Base-by-base conservation (phyloP, 2,797 vertebrate species). In the Buphagus erythrorhynchus region DNA sequence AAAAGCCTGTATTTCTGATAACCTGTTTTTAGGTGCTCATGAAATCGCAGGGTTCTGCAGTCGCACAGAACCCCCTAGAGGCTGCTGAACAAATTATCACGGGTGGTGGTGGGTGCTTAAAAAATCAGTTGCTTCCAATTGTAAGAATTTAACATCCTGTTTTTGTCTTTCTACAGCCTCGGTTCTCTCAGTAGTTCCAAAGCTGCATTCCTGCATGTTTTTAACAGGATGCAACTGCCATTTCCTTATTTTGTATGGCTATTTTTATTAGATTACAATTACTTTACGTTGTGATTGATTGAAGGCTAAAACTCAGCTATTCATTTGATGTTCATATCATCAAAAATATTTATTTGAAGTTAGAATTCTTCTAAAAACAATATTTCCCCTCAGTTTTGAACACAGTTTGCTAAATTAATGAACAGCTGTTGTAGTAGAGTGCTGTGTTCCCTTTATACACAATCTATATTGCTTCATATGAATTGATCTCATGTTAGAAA, bases 221-320 rank as follows among this genome's bases (percentile, higher is more conserved):
- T 90, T 88, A 95, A 97, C 98, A 98, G 98, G 98, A 98, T 98
- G 97, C 97, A 96, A 95, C 80, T 73, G 93, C 94, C 97, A 98
- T 98, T 98, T 98, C 98, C 98, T 97, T 88, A 97, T 96, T 98
- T 98, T 98, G 97, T 97, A 95, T 86, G 95, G 95, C 97, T 98
- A 97, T 98, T 98, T 98, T 97, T 96, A 97, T 98, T 96, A 97
- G 97, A 95, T 96, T 97, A 96, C 94, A 97, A 92, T 97, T 97
- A 93, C 95, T 97, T 97, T 92, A 94, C 89, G 19, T 71, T 67
- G 62, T 93, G 97, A 97, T 84, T 92, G 61, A 92, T 61, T 83
- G 94, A 97, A 95, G 86, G 97, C 97, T 98, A 97, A 97, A 84
- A 28, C 90, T 93, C 93, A 93, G 95, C 96, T 96, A 95, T 89